Conservation (phyloP, 1,140 invertebrate genomes). For the Probaryconus sp. region DNA sequence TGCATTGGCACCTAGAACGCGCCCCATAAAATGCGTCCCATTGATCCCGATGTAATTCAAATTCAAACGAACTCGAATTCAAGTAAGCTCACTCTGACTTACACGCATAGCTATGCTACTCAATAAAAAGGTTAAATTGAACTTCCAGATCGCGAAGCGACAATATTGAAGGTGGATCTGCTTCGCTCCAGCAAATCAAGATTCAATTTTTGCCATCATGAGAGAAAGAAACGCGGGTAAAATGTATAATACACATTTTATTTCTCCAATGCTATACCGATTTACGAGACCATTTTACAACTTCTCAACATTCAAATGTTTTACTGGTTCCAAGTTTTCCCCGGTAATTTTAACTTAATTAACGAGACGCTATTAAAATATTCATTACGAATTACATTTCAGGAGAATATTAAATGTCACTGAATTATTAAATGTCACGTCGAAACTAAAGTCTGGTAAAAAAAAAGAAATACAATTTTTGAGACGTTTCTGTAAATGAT, state of each 20-base stretch:
- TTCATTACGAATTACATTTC: no score
- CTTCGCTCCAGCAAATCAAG: constrained; percentile 38
- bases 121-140: constrained; percentile 64
- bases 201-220: constrained; percentile 34
- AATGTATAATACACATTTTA: constrained; percentile 17
- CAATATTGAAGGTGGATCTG: constrained; percentile 51
- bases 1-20: constrained; percentile 40
- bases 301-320: background rate
- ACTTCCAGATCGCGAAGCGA: constrained; percentile 59
- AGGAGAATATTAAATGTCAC: no score
- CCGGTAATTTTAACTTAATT: no score
- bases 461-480: no score
- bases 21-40: constrained; percentile 54
- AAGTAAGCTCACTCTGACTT: constrained; percentile 58
- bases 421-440: no score
- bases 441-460: no score
- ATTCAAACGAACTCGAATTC: constrained; percentile 61
- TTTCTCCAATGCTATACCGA: constrained; percentile 11
- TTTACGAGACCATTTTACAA: constrained; percentile 2
- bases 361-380: no score
- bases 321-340: no score
- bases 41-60: constrained; percentile 61
- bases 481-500: no score
- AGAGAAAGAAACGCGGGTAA: constrained; percentile 4
- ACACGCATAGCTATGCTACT: constrained; percentile 56